Base-by-base conservation (phyloP, 2,888 invertebrate species). In the Acleris sparsana region DNA sequence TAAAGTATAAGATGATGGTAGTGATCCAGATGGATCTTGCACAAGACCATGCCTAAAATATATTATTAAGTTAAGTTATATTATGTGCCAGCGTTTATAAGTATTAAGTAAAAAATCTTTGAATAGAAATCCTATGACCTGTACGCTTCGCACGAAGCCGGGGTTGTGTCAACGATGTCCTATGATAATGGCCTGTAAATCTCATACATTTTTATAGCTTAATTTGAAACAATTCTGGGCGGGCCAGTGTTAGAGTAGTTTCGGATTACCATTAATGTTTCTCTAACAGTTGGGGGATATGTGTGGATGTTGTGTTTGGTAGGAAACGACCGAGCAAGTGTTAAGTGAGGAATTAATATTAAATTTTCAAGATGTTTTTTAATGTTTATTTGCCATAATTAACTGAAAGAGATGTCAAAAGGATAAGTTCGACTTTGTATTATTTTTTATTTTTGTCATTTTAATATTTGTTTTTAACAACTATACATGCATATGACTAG, bases 121-220 rank as follows among this genome's bases (percentile, higher is more conserved):
- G 22, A n/a, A 18, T 9, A 20, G 5, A 17, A 29, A 29, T 3
- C 16, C 55, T 66, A n/a, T 4, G 53, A 43, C 46, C 18, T 39
- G 55, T 56, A 57, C 56, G 52, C 20, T 22, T 17, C 52, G 48
- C 64, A 25, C 64, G 60, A 17, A 20, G n/a, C 51, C 20, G 17
- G 74, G 69, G 69, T 71, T 72, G 69, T 70, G 75, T 81, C 80
- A 77, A 73, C 77, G 71, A 79, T 79, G 74, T 73, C 76, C 75
- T 73, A 75, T 75, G 77, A 84, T 84, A 85, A 86, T 84, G 82
- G 76, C 72, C 74, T 75, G 78, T 80, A 85, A 85, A 85, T 84
- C 85, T 86, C 86, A 86, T 86, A 86, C 84, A 86, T 86, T 86
- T 86, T 86, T 84, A 86, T 86, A 75, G 80, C 78, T 77, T 77